Evolutionary conservation across 2,797 vertebrate genomes (phyloP).

Genomic region (Sebastes dallii): DNA sequence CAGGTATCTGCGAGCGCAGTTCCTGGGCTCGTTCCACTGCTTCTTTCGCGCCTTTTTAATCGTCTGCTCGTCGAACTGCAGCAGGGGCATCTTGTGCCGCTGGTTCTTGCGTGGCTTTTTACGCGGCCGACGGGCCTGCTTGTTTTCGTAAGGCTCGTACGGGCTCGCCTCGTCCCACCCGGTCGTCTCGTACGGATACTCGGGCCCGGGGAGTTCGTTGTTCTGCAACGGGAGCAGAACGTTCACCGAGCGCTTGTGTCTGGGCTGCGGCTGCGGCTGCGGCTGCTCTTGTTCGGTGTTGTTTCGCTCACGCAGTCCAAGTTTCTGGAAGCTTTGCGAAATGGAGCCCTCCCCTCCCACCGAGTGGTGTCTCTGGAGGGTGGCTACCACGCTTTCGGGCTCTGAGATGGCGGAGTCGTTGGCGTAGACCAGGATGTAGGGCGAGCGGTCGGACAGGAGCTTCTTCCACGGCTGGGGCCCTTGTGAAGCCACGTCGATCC

Average conservation of each 20-base stretch:
- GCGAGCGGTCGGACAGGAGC: slow-evolving; percentile 77
- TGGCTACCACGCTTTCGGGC: slow-evolving; percentile 89
- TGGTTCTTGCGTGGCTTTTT: slow-evolving; percentile 90
- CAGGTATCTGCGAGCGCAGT: slow-evolving; percentile 92
- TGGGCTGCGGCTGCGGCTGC: slow-evolving; percentile 28
- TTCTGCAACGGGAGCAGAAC: slow-evolving; percentile 90
- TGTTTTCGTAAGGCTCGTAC: slow-evolving; percentile 86
- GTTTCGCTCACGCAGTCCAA: slow-evolving; percentile 61
- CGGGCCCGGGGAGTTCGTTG: slow-evolving; percentile 92
- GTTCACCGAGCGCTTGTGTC: slow-evolving; percentile 83
- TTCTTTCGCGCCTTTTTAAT: slow-evolving; percentile 93
- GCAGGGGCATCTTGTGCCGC: slow-evolving; percentile 87
- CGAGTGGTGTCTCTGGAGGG: slow-evolving; percentile 81
- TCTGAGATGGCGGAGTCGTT: slow-evolving; percentile 95
- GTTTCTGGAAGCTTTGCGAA: slow-evolving; percentile 60
- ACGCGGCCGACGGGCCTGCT: slow-evolving; percentile 82
- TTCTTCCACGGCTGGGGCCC: slow-evolving; percentile 76
- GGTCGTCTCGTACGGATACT: slow-evolving; percentile 85
- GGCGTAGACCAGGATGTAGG: slow-evolving; percentile 95
- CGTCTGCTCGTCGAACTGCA: slow-evolving; percentile 95
- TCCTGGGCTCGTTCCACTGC: slow-evolving; percentile 92
- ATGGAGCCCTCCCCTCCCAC: slow-evolving; percentile 38
- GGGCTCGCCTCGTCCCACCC: slow-evolving; percentile 86
- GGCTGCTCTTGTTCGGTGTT: slow-evolving; percentile 27
- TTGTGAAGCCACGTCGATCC: slow-evolving; percentile 83